These are phyloP conservation scores for Mystacides longicornis DNA, from an alignment of 2,888 invertebrate species.

Conservation along the genomic window DNA sequence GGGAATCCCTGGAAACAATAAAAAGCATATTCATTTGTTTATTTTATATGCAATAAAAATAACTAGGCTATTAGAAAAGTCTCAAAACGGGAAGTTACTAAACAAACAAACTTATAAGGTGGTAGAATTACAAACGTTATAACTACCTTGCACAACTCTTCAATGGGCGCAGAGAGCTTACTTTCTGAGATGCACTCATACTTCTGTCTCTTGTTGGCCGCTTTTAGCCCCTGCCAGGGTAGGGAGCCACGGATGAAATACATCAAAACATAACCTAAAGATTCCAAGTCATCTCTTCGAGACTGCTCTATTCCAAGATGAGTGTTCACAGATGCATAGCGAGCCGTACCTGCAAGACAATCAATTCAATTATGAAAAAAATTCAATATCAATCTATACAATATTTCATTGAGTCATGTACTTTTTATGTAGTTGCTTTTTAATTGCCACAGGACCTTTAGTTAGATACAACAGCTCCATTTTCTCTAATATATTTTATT, in stretches of 20 bases:
- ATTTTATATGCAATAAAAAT: not conserved
- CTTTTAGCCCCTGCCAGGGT: conserved; percentile 99
- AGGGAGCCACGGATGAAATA: conserved; percentile 98
- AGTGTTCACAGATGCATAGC: conserved; percentile 99
- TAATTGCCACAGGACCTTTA: not conserved
- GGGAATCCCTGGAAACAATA: conserved; percentile 52
- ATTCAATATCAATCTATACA: not conserved
- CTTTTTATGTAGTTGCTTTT: not conserved
- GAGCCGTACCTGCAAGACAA: conserved; percentile 56
- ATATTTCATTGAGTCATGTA: not conserved
- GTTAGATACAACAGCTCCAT: not conserved
- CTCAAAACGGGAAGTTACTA: not conserved
- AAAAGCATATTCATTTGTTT: not conserved
- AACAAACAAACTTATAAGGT: not conserved
- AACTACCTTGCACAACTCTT: conserved; percentile 63
- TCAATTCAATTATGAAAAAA: not conserved
- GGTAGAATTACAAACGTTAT: too few species aligned
- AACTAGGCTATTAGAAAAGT: not conserved
- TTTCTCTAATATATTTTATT: not conserved
- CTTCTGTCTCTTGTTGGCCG: conserved; percentile 98
- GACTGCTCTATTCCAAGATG: conserved; percentile 99
- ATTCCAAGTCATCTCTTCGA: conserved; percentile 95
- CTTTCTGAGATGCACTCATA: conserved; percentile 99
- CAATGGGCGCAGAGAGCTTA: conserved; percentile 95
- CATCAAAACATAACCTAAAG: conserved; percentile 98